Evolutionary conservation across 2,797 vertebrate species (phyloP).

Genomic region (Phoebastria nigripes): DNA sequence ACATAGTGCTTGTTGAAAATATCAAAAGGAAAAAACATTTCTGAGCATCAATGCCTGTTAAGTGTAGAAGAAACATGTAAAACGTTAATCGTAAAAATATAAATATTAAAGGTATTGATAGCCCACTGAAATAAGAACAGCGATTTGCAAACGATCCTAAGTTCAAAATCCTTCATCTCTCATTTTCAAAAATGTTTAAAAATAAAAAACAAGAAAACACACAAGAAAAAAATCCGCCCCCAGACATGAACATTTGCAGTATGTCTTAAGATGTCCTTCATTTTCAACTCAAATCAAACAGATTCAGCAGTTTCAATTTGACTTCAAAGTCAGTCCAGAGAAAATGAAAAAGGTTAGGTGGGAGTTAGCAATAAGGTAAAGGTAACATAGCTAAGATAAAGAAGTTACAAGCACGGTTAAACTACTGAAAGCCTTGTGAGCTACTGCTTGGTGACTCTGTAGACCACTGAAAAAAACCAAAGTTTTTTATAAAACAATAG

Average conservation of each 20-base stretch:
- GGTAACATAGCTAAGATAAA: neutral
- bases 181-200: neutral
- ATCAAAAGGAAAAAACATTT: neutral
- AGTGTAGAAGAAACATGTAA: neutral
- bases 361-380: neutral
- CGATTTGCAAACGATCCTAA: neutral
- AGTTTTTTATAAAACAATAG: neutral
- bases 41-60: neutral
- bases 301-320: neutral
- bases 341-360: neutral
- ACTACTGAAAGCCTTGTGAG: conserved; percentile 12
- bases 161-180: neutral
- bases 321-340: conserved; percentile 3
- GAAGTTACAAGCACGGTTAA: neutral
- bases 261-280: neutral
- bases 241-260: neutral
- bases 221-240: neutral
- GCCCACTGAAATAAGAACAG: neutral
- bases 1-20: neutral
- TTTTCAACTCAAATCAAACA: neutral
- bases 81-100: neutral
- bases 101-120: neutral
- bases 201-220: neutral
- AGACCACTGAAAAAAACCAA: neutral
- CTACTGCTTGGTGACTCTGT: neutral